These are phyloP conservation scores for Platypus cylindrus DNA, from an alignment of 2,888 invertebrate species.

Conservation along the genomic window DNA sequence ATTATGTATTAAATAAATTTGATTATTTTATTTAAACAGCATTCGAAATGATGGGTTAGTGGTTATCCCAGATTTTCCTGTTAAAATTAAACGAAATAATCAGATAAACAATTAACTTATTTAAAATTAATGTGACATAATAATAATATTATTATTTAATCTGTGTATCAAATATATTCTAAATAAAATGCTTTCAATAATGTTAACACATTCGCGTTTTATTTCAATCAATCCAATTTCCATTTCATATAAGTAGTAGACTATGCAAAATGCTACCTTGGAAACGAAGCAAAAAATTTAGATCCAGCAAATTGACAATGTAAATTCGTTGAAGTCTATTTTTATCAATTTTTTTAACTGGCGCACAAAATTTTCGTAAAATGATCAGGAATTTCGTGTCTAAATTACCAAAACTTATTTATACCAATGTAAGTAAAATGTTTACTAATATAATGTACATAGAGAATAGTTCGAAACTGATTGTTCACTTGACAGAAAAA, in stretches of 20 bases:
- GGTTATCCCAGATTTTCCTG: slow-evolving; percentile 24
- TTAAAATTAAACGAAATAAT: slow-evolving; percentile 13
- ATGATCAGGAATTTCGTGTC: slow-evolving; percentile 18
- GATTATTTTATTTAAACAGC: slow-evolving; percentile 7
- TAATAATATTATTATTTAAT: slow-evolving; percentile 30
- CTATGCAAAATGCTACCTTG: no score
- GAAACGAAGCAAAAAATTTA: no score
- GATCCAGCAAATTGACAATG: no score
- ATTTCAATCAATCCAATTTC: slow-evolving; percentile 5
- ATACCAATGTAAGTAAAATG: slow-evolving; percentile 12
- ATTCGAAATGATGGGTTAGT: slow-evolving; percentile 23
- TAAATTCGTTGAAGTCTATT: no score
- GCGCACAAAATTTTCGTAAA: slow-evolving; percentile 19
- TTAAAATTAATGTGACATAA: slow-evolving; percentile 32
- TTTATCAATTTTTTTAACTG: not conserved
- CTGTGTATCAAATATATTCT: slow-evolving; percentile 31
- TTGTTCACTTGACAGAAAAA: no score
- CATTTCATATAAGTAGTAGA: no score
- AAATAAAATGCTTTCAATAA: slow-evolving; percentile 33
- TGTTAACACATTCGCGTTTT: slow-evolving; percentile 10
- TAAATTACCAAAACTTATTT: slow-evolving; percentile 15
- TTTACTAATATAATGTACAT: no score
- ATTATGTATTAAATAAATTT: slow-evolving; percentile 13
- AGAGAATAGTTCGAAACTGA: no score
- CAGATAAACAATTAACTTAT: slow-evolving; percentile 21